phyloP scores from a whole-genome alignment of 2,797 vertebrate genomes.

The Poliocrania exsul region DNA sequence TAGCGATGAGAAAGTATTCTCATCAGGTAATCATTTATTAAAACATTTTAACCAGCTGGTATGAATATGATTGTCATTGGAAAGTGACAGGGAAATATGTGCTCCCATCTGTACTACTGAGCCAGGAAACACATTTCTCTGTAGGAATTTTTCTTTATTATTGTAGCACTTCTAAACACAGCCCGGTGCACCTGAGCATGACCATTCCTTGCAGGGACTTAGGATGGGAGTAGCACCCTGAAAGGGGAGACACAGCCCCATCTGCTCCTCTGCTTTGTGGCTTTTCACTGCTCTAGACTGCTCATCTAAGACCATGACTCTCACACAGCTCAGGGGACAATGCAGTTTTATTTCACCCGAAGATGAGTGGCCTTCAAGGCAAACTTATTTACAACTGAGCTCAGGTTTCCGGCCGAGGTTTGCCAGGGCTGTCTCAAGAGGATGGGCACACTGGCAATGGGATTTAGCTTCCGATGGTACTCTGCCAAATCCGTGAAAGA shows the following conservation, averaged over 20 bases:
- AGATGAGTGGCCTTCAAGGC: neutral
- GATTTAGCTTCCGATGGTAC: neutral
- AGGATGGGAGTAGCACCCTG: neutral
- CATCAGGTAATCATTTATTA: conserved; percentile 29
- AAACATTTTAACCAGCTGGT: conserved; percentile 29
- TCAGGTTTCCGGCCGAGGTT: neutral
- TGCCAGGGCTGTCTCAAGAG: neutral
- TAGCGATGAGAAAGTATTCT: neutral
- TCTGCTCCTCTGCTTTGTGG: neutral
- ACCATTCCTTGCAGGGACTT: neutral
- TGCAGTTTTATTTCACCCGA: neutral
- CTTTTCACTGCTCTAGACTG: neutral
- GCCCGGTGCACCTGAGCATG: neutral
- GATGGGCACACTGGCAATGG: neutral
- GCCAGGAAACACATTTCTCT: neutral
- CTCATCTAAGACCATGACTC: fast-evolving
- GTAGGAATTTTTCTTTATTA: neutral
- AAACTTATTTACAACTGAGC: neutral
- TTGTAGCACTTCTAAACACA: neutral
- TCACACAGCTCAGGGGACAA: neutral
- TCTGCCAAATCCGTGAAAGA: conserved; percentile 40
- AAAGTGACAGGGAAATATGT: conserved; percentile 1
- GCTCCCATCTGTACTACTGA: neutral
- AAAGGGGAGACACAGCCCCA: neutral
- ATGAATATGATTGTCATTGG: neutral